These are phyloP conservation scores for Garrulus glandarius DNA, from an alignment of 2,797 vertebrate genomes.

Conservation along the genomic window DNA sequence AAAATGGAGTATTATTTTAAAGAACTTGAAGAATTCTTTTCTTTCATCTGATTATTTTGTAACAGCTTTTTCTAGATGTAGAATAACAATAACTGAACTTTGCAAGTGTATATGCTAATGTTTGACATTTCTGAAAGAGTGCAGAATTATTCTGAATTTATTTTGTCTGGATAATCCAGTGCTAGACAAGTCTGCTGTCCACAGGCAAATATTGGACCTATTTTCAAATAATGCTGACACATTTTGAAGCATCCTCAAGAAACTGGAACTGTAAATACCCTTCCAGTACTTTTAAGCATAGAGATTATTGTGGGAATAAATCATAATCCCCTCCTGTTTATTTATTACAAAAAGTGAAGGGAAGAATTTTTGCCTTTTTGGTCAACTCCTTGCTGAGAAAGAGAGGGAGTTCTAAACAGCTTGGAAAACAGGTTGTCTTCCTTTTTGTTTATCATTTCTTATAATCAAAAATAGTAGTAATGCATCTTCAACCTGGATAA, in stretches of 20 bases:
- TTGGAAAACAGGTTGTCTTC: conserved; percentile 44
- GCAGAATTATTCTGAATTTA: not conserved
- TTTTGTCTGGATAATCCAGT: not conserved
- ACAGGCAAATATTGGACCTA: not conserved
- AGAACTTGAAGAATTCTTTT: not conserved
- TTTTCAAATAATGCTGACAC: not conserved
- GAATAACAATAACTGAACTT: not conserved
- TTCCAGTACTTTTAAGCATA: not conserved
- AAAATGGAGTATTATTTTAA: not conserved
- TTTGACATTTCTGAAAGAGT: not conserved
- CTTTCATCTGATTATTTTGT: not conserved
- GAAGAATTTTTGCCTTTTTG: not conserved
- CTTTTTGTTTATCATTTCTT: conserved; percentile 27
- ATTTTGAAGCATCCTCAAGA: not conserved
- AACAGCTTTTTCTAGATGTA: not conserved
- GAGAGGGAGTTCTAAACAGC: not conserved
- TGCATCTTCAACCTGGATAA: conserved; percentile 12
- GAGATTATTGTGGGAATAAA: not conserved
- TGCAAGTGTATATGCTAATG: not conserved
- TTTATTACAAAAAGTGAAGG: not conserved
- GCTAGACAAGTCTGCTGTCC: not conserved
- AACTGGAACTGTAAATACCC: not conserved
- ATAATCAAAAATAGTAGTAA: conserved; percentile 16
- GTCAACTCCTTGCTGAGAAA: not conserved
- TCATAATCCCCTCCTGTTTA: not conserved